A percentile compares a stretch with the other conserved stretches of the same genome.
Conservation (phyloP, 2,797 vertebrate species). For the Tragopan temminckii region DNA sequence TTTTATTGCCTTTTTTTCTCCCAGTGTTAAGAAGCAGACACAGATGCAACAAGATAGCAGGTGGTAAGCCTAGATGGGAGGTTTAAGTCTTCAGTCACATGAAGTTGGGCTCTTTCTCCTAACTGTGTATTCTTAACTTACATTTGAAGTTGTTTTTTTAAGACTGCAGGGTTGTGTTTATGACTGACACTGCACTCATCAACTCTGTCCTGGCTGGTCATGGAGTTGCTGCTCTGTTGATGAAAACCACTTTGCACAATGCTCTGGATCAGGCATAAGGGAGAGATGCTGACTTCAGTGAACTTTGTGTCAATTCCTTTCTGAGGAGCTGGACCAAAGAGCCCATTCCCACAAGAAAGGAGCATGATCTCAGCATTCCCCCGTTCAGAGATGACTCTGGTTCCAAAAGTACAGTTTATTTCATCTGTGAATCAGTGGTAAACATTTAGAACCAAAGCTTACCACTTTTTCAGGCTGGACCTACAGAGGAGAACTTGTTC, state of each 20-base stretch:
- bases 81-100: rapidly evolving
- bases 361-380: not conserved
- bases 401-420: not conserved
- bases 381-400: rapidly evolving
- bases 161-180: not conserved
- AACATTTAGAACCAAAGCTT: not conserved
- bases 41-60: not conserved
- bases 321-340: not conserved
- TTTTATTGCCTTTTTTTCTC: not conserved
- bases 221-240: not conserved
- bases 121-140: not conserved
- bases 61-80: not conserved
- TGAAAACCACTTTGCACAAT: not conserved
- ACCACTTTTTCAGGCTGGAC: not conserved
- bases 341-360: not conserved
- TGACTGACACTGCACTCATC: not conserved
- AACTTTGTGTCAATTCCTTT: not conserved
- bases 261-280: not conserved
- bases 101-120: not conserved
- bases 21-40: not conserved
- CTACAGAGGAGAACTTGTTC: not conserved
- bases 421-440: not conserved
- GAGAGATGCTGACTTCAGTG: not conserved
- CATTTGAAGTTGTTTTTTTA: not conserved
- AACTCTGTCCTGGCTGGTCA: not conserved